Evolutionary conservation across 2,888 invertebrate genomes (phyloP).

Genomic region (Chelonus formosanus): DNA sequence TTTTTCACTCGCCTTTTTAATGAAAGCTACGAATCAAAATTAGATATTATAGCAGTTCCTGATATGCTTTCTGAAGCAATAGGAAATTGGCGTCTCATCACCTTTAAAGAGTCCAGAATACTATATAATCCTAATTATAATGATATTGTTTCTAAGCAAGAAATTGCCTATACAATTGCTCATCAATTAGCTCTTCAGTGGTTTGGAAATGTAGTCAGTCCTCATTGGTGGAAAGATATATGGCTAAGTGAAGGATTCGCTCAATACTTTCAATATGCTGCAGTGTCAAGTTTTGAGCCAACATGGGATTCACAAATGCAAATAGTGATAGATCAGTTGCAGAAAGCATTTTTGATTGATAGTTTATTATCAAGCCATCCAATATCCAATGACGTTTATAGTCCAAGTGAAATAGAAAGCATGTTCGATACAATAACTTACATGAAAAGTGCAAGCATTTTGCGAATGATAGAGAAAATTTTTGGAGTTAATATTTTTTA

Average conservation of each 20-base stretch:
- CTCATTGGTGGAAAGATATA: conserved; percentile 61
- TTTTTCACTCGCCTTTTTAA: conserved; percentile 70
- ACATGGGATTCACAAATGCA: conserved; percentile 74
- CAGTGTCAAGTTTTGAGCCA: conserved; percentile 65
- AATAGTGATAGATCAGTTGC: conserved; percentile 76
- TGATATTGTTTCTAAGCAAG: conserved; percentile 47
- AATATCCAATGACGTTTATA: conserved; percentile 68
- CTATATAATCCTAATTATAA: conserved; percentile 70
- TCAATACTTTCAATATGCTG: conserved; percentile 67
- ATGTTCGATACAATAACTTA: conserved; percentile 77
- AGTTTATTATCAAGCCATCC: conserved; percentile 70
- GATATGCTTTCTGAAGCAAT: conserved; percentile 69
- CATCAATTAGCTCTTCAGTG: conserved; percentile 70
- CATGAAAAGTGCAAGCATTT: conserved; percentile 72
- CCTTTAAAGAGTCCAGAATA: conserved; percentile 78
- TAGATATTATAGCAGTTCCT: conserved; percentile 70
- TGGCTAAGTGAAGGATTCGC: conserved; percentile 68
- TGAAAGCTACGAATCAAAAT: conserved; percentile 72
- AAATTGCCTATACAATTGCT: conserved; percentile 59
- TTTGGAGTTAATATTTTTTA: conserved; percentile 69
- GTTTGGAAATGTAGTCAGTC: conserved; percentile 64
- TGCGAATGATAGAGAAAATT: conserved; percentile 76
- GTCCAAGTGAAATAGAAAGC: conserved; percentile 68
- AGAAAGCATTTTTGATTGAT: conserved; percentile 71
- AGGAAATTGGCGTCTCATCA: conserved; percentile 65